phyloP scores from a whole-genome alignment of 1,140 invertebrate species.

The Formica selysi region DNA sequence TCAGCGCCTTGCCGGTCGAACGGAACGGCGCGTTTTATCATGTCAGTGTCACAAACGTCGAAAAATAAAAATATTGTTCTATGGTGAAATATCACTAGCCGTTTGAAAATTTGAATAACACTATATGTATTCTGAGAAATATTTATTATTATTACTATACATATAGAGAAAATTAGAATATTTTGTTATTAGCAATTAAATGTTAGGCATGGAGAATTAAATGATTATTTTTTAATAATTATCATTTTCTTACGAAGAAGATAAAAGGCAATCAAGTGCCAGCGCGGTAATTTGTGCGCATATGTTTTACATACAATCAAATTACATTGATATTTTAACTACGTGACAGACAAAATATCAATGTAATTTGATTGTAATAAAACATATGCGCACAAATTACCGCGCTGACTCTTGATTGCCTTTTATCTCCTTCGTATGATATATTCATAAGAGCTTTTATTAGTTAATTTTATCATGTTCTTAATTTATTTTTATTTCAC shows the following conservation, averaged over 20 bases:
- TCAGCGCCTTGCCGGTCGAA: slow-evolving; percentile 62
- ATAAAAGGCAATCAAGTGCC: too few relatives aligned
- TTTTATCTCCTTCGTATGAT: too few relatives aligned
- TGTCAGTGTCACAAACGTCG: not conserved
- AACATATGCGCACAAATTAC: too few relatives aligned
- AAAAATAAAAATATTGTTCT: not conserved
- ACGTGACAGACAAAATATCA: too few relatives aligned
- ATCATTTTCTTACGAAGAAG: not conserved
- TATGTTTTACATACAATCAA: too few relatives aligned
- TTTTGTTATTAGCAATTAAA: not conserved
- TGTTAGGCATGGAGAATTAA: not conserved
- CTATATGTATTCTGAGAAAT: too few relatives aligned
- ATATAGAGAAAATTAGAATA: not conserved
- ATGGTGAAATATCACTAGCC: not conserved
- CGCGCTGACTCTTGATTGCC: too few relatives aligned
- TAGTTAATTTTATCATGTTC: not conserved
- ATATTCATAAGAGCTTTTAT: too few relatives aligned
- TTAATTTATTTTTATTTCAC: not conserved
- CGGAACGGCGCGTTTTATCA: slow-evolving; percentile 44
- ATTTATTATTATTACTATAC: slow-evolving; percentile 7
- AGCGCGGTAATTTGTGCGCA: too few relatives aligned
- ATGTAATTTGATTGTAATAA: too few relatives aligned
- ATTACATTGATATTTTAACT: too few relatives aligned
- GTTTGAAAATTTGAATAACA: not conserved
- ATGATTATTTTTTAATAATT: slow-evolving; percentile 1